Evolutionary conservation across 2,113 vertebrate species (phyloP).

Genomic region (Gorilla gorilla): DNA sequence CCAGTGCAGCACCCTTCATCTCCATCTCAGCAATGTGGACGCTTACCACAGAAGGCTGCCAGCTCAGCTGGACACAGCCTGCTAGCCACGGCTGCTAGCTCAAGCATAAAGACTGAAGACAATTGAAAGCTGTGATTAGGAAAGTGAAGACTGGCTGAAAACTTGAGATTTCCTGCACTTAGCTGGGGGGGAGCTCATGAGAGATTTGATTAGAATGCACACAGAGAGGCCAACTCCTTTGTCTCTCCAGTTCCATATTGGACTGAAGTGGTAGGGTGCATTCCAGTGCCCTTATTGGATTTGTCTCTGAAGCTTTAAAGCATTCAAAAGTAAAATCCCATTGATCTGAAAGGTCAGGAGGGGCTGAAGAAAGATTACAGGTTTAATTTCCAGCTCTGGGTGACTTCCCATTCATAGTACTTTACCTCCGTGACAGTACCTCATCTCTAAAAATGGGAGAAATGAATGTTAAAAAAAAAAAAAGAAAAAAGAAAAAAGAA

Average conservation of each 20-base stretch:
- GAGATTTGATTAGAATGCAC: constrained; percentile 63
- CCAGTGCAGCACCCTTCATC: neutral
- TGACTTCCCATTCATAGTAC: neutral
- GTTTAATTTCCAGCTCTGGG: constrained; percentile 56
- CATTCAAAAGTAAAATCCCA: constrained; percentile 73
- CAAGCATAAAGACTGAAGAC: constrained; percentile 53
- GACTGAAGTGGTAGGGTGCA: constrained; percentile 47
- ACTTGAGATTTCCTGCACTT: constrained; percentile 69
- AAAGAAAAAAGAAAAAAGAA: neutral
- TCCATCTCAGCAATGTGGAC: constrained; percentile 39
- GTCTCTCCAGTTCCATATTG: neutral
- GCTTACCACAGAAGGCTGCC: neutral
- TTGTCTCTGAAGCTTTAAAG: constrained; percentile 61
- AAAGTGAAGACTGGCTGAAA: constrained; percentile 72
- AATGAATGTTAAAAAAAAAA: neutral
- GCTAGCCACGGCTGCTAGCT: constrained; percentile 20
- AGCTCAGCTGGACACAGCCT: neutral
- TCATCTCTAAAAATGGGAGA: constrained; percentile 7
- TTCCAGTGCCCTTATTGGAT: constrained; percentile 57
- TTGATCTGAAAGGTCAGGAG: constrained; percentile 66
- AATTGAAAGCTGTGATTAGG: constrained; percentile 52
- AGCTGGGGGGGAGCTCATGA: neutral
- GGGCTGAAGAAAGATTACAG: constrained; percentile 24
- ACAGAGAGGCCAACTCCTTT: constrained; percentile 35
- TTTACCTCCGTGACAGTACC: neutral